Percentiles rank a stretch among this genome's conserved stretches.
These are phyloP conservation scores for Peromyscus eremicus DNA, from an alignment of 2,797 vertebrate species.

Conservation along the genomic window DNA sequence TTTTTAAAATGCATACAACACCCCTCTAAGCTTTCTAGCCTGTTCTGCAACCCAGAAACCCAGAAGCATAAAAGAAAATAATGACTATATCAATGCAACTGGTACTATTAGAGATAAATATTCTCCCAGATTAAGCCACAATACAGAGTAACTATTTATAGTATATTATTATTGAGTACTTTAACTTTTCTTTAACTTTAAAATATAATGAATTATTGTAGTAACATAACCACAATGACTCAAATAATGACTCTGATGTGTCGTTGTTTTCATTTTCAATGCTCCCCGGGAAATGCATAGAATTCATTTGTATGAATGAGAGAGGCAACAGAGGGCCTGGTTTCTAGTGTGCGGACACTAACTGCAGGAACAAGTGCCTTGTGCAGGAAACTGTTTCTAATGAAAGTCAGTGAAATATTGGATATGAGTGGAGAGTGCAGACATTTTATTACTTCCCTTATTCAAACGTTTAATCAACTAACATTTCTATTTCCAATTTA, in stretches of 20 bases:
- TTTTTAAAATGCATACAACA: not conserved
- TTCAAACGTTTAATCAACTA: not conserved
- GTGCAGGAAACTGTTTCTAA: not conserved
- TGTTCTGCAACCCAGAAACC: constrained; percentile 2
- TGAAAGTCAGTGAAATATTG: not conserved
- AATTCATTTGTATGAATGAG: not conserved
- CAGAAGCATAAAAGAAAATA: constrained; percentile 27
- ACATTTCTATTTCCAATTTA: not conserved
- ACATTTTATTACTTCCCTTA: not conserved
- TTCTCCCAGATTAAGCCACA: not conserved
- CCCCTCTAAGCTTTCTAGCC: not conserved
- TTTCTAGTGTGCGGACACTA: not conserved
- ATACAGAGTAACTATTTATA: not conserved
- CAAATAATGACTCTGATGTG: not conserved
- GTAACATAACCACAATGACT: not conserved
- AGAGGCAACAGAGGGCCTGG: rapidly evolving
- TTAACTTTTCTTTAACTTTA: not conserved
- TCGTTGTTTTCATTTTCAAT: constrained; percentile 23
- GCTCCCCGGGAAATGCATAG: not conserved
- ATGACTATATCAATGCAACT: not conserved
- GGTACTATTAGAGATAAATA: not conserved
- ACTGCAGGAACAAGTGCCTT: not conserved
- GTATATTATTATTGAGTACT: constrained; percentile 11
- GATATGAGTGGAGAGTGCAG: not conserved
- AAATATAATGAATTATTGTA: not conserved